These are phyloP conservation scores for Auanema sp. DNA, from an alignment of 2,888 invertebrate species.

Conservation along the genomic window DNA sequence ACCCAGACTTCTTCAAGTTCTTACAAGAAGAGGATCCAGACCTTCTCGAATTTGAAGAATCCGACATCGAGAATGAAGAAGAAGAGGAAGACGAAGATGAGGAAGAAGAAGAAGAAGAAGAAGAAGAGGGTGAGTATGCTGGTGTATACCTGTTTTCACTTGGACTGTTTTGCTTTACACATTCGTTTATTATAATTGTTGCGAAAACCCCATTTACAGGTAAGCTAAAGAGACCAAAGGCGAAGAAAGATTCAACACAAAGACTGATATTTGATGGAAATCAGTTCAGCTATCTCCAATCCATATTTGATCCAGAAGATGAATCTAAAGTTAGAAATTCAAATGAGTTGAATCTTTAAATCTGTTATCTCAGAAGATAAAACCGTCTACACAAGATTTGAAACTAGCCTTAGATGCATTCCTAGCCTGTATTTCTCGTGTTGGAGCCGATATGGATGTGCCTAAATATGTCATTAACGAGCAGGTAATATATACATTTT, in stretches of 20 bases:
- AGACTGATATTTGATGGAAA: slow-evolving; percentile 44
- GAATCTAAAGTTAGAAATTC: slow-evolving; percentile 17
- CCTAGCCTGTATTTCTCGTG: slow-evolving; percentile 54
- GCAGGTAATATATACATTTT: slow-evolving; percentile 26
- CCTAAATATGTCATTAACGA: slow-evolving; percentile 56
- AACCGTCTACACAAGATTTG: slow-evolving; percentile 30
- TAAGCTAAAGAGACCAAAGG: slow-evolving; percentile 27
- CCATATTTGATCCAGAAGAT: slow-evolving; percentile 25
- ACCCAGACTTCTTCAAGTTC: slow-evolving; percentile 59
- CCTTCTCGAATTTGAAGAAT: slow-evolving; percentile 51
- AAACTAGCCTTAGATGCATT: slow-evolving; percentile 55
- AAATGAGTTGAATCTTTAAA: background rate
- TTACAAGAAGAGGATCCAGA: slow-evolving; percentile 58
- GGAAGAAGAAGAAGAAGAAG: slow-evolving; percentile 34
- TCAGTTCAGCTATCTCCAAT: slow-evolving; percentile 39
- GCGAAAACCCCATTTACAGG: no score
- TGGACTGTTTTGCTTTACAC: background rate
- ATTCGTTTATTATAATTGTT: background rate
- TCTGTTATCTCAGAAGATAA: slow-evolving; percentile 23
- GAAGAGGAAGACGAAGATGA: slow-evolving; percentile 42
- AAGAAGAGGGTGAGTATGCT: background rate
- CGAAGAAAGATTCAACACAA: slow-evolving; percentile 31
- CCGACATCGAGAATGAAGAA: slow-evolving; percentile 41
- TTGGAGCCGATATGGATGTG: slow-evolving; percentile 52
- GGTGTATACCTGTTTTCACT: background rate